These are phyloP conservation scores for Semnornis frantzii DNA, from an alignment of 2,113 vertebrate genomes.

Conservation along the genomic window DNA sequence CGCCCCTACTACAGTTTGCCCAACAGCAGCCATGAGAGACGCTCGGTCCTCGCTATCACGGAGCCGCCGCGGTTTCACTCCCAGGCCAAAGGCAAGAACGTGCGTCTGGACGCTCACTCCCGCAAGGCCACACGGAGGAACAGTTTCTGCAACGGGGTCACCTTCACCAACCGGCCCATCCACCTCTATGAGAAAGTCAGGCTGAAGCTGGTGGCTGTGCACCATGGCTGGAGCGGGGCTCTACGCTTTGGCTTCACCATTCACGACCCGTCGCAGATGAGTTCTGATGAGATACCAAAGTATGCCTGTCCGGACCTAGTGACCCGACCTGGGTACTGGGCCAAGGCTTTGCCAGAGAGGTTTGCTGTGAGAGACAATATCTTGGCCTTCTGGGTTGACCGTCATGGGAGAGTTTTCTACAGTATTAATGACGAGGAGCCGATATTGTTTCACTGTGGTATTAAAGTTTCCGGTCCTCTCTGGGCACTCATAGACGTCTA, in stretches of 20 bases:
- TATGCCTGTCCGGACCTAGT: slow-evolving; percentile 97
- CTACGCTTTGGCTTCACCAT: slow-evolving; percentile 97
- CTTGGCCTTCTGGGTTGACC: slow-evolving; percentile 96
- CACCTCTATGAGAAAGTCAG: slow-evolving; percentile 95
- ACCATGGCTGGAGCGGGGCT: slow-evolving; percentile 95
- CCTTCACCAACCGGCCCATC: slow-evolving; percentile 94
- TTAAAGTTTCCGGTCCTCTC: slow-evolving; percentile 92
- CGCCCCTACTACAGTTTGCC: slow-evolving; percentile 89
- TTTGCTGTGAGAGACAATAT: slow-evolving; percentile 92
- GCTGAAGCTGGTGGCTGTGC: slow-evolving; percentile 89
- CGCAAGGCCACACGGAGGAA: slow-evolving; percentile 91
- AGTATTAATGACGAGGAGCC: slow-evolving; percentile 94
- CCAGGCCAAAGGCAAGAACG: slow-evolving; percentile 96
- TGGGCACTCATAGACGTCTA: slow-evolving; percentile 99
- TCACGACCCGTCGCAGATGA: slow-evolving; percentile 91
- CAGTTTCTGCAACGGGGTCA: slow-evolving; percentile 98
- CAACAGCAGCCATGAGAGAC: slow-evolving; percentile 84
- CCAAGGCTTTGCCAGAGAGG: slow-evolving; percentile 95
- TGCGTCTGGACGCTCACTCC: slow-evolving; percentile 91
- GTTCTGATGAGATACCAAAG: slow-evolving; percentile 92
- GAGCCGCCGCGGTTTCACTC: slow-evolving; percentile 94
- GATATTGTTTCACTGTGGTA: slow-evolving; percentile 95
- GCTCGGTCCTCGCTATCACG: slow-evolving; percentile 75
- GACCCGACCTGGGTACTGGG: slow-evolving; percentile 95
- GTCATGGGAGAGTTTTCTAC: slow-evolving; percentile 96